Base-by-base conservation (phyloP, 2,888 invertebrate species). In the Coecobrya sp. region DNA sequence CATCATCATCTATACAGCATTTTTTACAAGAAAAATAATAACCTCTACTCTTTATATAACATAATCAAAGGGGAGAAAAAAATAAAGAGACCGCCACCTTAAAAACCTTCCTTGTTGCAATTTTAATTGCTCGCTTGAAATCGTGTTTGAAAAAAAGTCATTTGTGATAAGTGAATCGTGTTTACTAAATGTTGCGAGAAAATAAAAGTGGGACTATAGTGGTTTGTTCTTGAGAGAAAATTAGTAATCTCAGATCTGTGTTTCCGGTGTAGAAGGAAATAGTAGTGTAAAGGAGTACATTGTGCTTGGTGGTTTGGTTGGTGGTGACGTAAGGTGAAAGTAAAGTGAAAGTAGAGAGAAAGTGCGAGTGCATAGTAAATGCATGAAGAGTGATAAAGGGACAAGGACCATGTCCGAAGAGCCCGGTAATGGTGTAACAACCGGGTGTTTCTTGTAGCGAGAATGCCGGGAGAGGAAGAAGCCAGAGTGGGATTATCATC, bases 391-490 rank as follows among this genome's bases (percentile, higher is more conserved):
- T 82, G 62, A 55, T 25, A 59, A 89, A 91, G 94, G 93, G 93
- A 93, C 89, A 76, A 92, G 93, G 93, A 93, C 93, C 76, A 94
- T 94, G 94, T 94, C 93, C 93, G 93, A 92, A 92, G 92, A 91
- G 93, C 94, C 94, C 94, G 94, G 94, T 94, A 93, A 93, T 93
- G 94, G 94, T 94, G 93, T 94, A 90, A 93, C 30, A 93, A 88
- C 94, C 94, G 94, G 94, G 94, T 94, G 93, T 93, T 93, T 93
- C 93, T 93, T 93, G 92, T 94, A 93, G 94, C 94, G 94, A 95
- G 95, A 94, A 95, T 95, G 95, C 95, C 94, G 94, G 95, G 95
- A 94, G 95, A 95, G 94, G 94, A 95, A 93, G 94, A 94, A 93
- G 89, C 94, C 90, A 94, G 94, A 94, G 93, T 94, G 94, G 95